These are phyloP conservation scores for Eristalis intricaria DNA, from an alignment of 2,888 invertebrate species.

Conservation along the genomic window DNA sequence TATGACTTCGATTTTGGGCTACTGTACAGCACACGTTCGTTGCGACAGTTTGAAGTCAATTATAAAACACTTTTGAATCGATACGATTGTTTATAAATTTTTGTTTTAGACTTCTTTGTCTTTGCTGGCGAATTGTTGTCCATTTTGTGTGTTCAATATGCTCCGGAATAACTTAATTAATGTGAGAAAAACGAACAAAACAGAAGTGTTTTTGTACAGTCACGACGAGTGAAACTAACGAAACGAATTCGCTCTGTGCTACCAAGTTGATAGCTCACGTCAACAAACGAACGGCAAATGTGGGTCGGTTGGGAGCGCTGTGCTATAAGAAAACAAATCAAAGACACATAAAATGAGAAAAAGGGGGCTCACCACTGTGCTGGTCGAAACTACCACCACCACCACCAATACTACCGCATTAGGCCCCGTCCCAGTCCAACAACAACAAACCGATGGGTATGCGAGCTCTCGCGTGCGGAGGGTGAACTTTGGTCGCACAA, in stretches of 20 bases:
- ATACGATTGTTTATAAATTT: slow-evolving; percentile 65
- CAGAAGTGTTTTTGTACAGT: slow-evolving; percentile 48
- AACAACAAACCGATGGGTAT: neutral
- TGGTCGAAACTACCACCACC: slow-evolving; percentile 1
- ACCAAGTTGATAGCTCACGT: slow-evolving; percentile 41
- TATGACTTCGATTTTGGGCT: neutral
- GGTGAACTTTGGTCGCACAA: slow-evolving; percentile 46
- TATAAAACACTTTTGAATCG: slow-evolving; percentile 60
- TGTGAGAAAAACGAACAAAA: slow-evolving; percentile 14
- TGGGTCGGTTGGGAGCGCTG: slow-evolving; percentile 46
- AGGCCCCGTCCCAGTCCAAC: neutral
- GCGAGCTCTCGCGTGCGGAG: neutral
- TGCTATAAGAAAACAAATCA: slow-evolving; percentile 42
- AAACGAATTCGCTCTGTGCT: neutral
- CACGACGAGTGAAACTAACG: slow-evolving; percentile 21
- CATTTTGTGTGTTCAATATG: slow-evolving; percentile 50
- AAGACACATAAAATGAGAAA: slow-evolving; percentile 10
- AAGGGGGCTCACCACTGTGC: slow-evolving; percentile 59
- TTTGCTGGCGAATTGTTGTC: slow-evolving; percentile 49
- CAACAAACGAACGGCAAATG: slow-evolving; percentile 64
- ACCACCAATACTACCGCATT: slow-evolving; percentile 1
- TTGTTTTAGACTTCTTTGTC: slow-evolving; percentile 56
- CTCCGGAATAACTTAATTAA: neutral
- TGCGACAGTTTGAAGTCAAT: slow-evolving; percentile 41
- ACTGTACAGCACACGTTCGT: neutral